Evolutionary conservation across 2,888 invertebrate genomes (phyloP).

Genomic region (Plagodis dolabraria): DNA sequence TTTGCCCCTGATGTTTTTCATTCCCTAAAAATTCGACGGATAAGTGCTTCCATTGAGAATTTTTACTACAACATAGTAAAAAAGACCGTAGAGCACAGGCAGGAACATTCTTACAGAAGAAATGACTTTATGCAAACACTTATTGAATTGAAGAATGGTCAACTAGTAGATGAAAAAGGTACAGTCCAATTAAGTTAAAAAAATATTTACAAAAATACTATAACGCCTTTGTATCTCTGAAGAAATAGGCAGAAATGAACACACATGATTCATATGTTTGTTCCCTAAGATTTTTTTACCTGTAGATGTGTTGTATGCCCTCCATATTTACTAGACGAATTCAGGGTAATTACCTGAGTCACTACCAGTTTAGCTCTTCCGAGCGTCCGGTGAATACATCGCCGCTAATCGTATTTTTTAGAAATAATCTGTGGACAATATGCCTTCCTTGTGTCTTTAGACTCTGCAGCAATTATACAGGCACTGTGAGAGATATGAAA

Average conservation of each 20-base stretch:
- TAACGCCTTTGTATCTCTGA: not conserved
- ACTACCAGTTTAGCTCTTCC: no score
- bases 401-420: no score
- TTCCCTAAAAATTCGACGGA: conserved; percentile 64
- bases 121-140: conserved; percentile 84
- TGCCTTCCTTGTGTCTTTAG: no score
- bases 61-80: conserved; percentile 73
- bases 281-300: no score
- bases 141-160: conserved; percentile 75
- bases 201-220: not conserved
- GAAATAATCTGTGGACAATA: no score
- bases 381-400: no score
- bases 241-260: not conserved
- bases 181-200: conserved; percentile 10
- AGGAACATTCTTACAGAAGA: conserved; percentile 61
- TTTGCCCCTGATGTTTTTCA: conserved; percentile 72
- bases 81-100: conserved; percentile 67
- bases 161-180: conserved; percentile 57
- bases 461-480: no score
- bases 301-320: no score
- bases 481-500: no score
- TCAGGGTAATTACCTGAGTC: no score
- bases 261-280: no score
- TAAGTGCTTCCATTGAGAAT: conserved; percentile 63
- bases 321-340: no score